Conservation (phyloP, 2,797 vertebrate genomes). For the Hoplostethus atlanticus region DNA sequence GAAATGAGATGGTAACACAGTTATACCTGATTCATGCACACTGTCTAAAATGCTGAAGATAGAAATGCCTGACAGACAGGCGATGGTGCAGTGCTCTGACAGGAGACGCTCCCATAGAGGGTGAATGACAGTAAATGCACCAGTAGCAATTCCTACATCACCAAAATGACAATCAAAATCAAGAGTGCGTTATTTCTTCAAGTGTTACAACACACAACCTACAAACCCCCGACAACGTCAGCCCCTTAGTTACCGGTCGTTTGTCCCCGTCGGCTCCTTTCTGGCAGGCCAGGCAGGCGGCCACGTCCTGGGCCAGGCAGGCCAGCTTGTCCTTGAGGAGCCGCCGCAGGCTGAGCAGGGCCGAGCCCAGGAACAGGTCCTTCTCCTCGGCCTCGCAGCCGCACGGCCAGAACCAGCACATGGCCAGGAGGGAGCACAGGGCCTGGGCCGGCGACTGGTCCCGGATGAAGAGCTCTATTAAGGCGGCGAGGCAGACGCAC, state of each 20-base stretch:
- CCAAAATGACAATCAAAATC: too few relatives aligned
- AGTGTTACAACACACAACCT: neutral
- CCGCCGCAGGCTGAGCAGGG: conserved; percentile 68
- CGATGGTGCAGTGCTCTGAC: too few relatives aligned
- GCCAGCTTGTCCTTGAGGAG: conserved; percentile 74
- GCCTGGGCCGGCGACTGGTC: conserved; percentile 69
- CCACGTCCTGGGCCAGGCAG: conserved; percentile 63
- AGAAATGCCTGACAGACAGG: too few relatives aligned
- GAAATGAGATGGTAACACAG: too few relatives aligned
- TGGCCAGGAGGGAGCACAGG: conserved; percentile 72
- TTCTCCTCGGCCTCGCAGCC: conserved; percentile 59
- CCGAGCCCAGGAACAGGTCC: conserved; percentile 71
- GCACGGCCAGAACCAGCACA: conserved; percentile 77
- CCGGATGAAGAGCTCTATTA: conserved; percentile 67
- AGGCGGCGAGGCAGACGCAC: conserved; percentile 68
- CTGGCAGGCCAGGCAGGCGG: conserved; percentile 74
- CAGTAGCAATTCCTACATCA: too few relatives aligned
- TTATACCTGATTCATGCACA: too few relatives aligned
- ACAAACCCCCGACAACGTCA: neutral
- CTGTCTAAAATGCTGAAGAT: too few relatives aligned
- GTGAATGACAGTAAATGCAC: too few relatives aligned
- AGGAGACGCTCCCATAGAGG: too few relatives aligned
- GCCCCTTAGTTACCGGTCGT: conserved; percentile 71
- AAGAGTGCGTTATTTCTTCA: neutral
- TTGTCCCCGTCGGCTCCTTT: conserved; percentile 53